Base-by-base conservation (phyloP, 2,888 invertebrate species). In the Silvanus unidentatus region DNA sequence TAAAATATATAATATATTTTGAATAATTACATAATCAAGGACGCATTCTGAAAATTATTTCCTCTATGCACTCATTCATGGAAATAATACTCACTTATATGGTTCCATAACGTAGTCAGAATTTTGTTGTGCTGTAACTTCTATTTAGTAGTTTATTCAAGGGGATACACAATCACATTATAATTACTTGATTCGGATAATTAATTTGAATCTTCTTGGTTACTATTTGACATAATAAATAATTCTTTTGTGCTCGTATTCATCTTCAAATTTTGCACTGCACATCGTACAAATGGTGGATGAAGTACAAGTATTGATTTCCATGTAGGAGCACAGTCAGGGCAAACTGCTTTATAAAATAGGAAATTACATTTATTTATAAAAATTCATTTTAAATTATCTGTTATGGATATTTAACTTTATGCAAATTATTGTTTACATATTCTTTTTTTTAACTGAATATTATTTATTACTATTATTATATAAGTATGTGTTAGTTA, bases 51-150 rank as follows among this genome's bases (percentile, higher is more conserved):
- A 22, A 22, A 22, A 22, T 22, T 3, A 22, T 22, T 22, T 8
- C 8, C 22, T n/a, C n/a, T n/a, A 22, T 22, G 22, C 8, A 22
- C 4, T 22, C 8, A 22, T 22, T 22, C 22, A 22, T 22, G 22
- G 4, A 22, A 22, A 22, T 22, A 12, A 11, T 9, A 32, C 43
- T 54, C 58, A 66, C 68, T 64, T 62, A 47, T 64, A 69, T 46
- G 65, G 64, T 41, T 69, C 68, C 16, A 60, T 60, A 16, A 65
- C 52, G 49, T 63, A 67, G 37, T 68, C 68, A 12, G 59, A 39
- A 45, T 63, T 59, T 32, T 46, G 64, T 64, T 9, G 58, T 49
- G 28, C 53, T 59, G 45, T 63, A 66, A 14, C 52, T 50, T 16
- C 65, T 54, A 46, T 55, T 61, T 22, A 59, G 52, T n/a, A 16